These are phyloP conservation scores for Anseranas semipalmata DNA, from an alignment of 2,113 vertebrate genomes.

Conservation along the genomic window DNA sequence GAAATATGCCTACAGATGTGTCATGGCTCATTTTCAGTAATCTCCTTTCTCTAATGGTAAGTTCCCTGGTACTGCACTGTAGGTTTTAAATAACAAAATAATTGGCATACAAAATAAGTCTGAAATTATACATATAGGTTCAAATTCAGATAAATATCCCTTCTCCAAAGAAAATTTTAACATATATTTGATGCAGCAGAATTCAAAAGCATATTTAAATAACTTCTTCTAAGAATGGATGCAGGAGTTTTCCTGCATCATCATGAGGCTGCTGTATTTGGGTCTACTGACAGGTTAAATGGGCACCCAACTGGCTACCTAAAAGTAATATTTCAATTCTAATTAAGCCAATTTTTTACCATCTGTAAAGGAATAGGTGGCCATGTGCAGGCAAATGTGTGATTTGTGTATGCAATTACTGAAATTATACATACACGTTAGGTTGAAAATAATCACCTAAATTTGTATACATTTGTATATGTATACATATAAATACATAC, in stretches of 20 bases:
- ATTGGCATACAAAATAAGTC: not conserved
- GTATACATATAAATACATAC: too few relatives aligned
- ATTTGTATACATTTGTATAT: not conserved
- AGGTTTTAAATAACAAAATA: slow-evolving; percentile 34
- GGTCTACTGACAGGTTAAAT: not conserved
- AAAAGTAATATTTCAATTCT: not conserved
- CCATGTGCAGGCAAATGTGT: not conserved
- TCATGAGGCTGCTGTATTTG: not conserved
- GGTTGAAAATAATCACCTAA: not conserved
- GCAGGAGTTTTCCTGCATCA: not conserved
- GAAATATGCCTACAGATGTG: not conserved
- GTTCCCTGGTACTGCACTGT: slow-evolving; percentile 1
- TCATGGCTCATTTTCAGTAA: slow-evolving; percentile 33
- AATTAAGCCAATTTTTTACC: not conserved
- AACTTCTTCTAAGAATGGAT: not conserved
- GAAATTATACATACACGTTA: not conserved
- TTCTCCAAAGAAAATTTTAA: not conserved
- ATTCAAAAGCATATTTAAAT: not conserved
- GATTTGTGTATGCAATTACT: not conserved
- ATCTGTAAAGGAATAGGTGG: not conserved
- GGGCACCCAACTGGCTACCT: not conserved
- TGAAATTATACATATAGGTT: not conserved
- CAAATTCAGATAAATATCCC: not conserved
- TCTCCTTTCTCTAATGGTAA: slow-evolving; percentile 27
- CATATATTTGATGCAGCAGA: not conserved